phyloP scores from a whole-genome alignment of 1,140 invertebrate genomes.

The Brachionus koreanus region DNA sequence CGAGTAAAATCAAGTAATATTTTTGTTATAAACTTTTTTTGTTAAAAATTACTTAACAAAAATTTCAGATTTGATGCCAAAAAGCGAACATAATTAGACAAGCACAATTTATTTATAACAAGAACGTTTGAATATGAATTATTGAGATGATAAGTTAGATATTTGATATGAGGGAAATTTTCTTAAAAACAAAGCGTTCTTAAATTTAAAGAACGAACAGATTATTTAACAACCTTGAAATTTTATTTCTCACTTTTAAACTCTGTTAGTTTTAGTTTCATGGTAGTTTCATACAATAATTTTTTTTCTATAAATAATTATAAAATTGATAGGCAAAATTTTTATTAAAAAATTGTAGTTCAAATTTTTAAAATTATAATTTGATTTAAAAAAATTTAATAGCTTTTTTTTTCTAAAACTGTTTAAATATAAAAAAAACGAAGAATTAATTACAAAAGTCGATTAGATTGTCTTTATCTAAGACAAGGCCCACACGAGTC shows the following conservation, averaged over 20 bases:
- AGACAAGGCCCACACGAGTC: slow-evolving; percentile 24
- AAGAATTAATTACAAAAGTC: not conserved
- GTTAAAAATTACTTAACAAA: not conserved
- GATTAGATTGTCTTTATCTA: not conserved
- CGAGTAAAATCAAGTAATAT: not conserved
- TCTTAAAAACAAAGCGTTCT: not conserved
- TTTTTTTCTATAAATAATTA: not conserved
- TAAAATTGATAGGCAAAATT: not conserved
- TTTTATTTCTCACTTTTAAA: too few relatives aligned
- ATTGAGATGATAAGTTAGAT: not conserved
- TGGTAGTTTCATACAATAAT: too few relatives aligned
- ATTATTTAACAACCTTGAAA: not conserved
- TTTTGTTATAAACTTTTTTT: not conserved
- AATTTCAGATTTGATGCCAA: not conserved
- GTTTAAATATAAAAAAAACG: not conserved
- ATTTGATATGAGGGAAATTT: not conserved
- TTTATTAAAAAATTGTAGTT: not conserved
- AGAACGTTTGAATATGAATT: not conserved
- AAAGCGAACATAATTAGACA: slow-evolving; percentile 2
- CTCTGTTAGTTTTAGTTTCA: too few relatives aligned
- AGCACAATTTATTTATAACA: not conserved
- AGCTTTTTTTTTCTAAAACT: not conserved
- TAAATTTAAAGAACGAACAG: not conserved
- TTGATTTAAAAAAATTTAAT: not conserved
- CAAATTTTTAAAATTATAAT: not conserved